These are phyloP conservation scores for Apogon hyalosoma DNA, from an alignment of 2,797 vertebrate species.

Conservation along the genomic window DNA sequence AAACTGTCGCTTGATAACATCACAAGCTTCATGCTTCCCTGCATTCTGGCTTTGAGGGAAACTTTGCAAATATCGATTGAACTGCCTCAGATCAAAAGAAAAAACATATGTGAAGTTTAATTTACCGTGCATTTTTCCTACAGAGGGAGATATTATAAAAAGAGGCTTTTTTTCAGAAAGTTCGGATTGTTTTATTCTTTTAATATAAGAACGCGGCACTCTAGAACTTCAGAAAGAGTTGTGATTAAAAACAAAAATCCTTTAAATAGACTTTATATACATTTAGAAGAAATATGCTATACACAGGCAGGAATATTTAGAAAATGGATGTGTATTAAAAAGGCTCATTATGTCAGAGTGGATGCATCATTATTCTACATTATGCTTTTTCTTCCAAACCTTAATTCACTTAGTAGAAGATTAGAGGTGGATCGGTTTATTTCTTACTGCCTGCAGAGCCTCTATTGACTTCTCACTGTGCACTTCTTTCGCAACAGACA, in stretches of 20 bases:
- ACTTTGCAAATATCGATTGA: slow-evolving; percentile 59
- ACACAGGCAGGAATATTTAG: not conserved
- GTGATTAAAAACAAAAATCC: not conserved
- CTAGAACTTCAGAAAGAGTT: slow-evolving; percentile 7
- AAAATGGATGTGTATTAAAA: slow-evolving; percentile 3
- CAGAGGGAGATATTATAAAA: slow-evolving; percentile 13
- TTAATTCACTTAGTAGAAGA: slow-evolving; percentile 14
- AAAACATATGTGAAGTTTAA: slow-evolving; percentile 59
- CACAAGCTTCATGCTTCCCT: slow-evolving; percentile 60
- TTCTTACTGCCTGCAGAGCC: slow-evolving; percentile 17
- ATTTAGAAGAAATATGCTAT: not conserved
- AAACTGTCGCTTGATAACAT: slow-evolving; percentile 69
- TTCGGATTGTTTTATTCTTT: slow-evolving; percentile 24
- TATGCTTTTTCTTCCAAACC: not conserved
- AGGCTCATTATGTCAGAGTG: slow-evolving; percentile 15
- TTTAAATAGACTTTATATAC: slow-evolving; percentile 6
- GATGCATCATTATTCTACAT: slow-evolving; percentile 16
- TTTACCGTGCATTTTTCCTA: slow-evolving; percentile 28
- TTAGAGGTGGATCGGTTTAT: slow-evolving; percentile 13
- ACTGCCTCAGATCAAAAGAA: slow-evolving; percentile 60
- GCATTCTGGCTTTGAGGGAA: slow-evolving; percentile 57
- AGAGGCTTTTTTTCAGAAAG: slow-evolving; percentile 4
- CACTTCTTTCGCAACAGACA: slow-evolving; percentile 23
- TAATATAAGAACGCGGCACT: not conserved
- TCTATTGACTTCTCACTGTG: slow-evolving; percentile 35